These are phyloP conservation scores for Plusia festucae DNA, from an alignment of 2,888 invertebrate species.

Conservation along the genomic window DNA sequence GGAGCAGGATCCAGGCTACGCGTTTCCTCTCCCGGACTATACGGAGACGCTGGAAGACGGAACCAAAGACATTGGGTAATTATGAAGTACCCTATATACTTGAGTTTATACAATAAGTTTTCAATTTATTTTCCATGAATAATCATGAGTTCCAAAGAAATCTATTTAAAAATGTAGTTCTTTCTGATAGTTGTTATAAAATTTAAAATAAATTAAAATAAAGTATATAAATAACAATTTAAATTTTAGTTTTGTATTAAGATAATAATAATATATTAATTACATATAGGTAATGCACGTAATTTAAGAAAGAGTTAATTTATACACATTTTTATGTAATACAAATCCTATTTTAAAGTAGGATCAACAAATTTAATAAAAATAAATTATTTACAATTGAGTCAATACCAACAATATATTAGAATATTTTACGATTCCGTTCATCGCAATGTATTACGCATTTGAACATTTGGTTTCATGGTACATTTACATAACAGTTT, in stretches of 20 bases:
- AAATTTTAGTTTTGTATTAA: too few relatives aligned
- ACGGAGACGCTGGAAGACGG: slow-evolving; percentile 69
- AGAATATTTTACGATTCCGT: slow-evolving; percentile 13
- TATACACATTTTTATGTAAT: not conserved
- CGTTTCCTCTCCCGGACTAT: slow-evolving; percentile 88
- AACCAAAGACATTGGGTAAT: slow-evolving; percentile 4
- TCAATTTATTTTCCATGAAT: too few relatives aligned
- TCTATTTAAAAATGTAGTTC: too few relatives aligned
- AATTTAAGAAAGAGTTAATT: too few relatives aligned
- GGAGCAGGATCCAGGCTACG: slow-evolving; percentile 93
- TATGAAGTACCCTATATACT: not conserved
- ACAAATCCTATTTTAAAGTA: not conserved
- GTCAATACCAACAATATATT: slow-evolving; percentile 31
- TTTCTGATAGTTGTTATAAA: too few relatives aligned
- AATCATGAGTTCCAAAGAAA: too few relatives aligned
- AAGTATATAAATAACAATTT: too few relatives aligned
- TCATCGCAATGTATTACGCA: slow-evolving; percentile 31
- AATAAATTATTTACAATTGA: slow-evolving; percentile 21
- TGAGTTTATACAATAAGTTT: too few relatives aligned
- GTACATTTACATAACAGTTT: slow-evolving; percentile 20
- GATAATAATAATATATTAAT: too few relatives aligned
- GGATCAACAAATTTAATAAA: not conserved
- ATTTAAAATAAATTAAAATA: too few relatives aligned
- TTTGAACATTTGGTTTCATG: slow-evolving; percentile 36
- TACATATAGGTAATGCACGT: too few relatives aligned